Base-by-base conservation (phyloP, 1,140 invertebrate species). In the Pemphigus obesinymphae region DNA sequence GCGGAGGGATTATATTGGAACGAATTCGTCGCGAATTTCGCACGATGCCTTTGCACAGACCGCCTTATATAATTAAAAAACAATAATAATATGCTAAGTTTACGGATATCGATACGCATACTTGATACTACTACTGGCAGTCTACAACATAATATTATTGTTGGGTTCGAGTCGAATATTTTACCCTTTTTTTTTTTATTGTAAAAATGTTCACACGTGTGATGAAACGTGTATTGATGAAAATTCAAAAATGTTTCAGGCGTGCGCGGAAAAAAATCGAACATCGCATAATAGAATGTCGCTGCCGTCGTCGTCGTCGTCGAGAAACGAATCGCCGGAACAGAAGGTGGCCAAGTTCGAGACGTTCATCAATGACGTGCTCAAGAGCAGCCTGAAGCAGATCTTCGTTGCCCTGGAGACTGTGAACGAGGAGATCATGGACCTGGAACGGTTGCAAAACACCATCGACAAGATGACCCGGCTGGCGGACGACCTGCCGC, bases 401-500 rank as follows among this genome's bases (percentile, higher is more conserved):
- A 84, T 93, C 11, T 89, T 92, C 53, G 83, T 88, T 29, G 88
- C 90, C 82, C 86, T 94, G 55, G 89, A 93, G 82, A 84, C 86
- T 53, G 87, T 92, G 26, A 92, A 91, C 85, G 85, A 87, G n/a
- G 91, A 94, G 85, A 88, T 94, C 15, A 88, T 91, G n/a, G 93
- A 95, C 85, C 91, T 92, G 84, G 86, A 92, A 26, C 92, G 94
- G 85, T 87, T 95, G 50, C 85, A 87, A 31, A 88, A 89, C 82
- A 86, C 87, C 4, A 61, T 80, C 11, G 55, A 43, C 6, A 63
- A 55, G 1, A 58, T 80, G 76, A n/a, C 5, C 17, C 23, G 0
- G 23, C 84, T 89, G 2, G 85, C 89, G 66, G 86, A 88, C 7
- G 86, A 88, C 68, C 15, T 37, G 10, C 76, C 76, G 8, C 37